Percentiles rank a stretch among this genome's conserved stretches.
phyloP scores from a whole-genome alignment of 2,797 vertebrate genomes.

The Chelonia mydas region DNA sequence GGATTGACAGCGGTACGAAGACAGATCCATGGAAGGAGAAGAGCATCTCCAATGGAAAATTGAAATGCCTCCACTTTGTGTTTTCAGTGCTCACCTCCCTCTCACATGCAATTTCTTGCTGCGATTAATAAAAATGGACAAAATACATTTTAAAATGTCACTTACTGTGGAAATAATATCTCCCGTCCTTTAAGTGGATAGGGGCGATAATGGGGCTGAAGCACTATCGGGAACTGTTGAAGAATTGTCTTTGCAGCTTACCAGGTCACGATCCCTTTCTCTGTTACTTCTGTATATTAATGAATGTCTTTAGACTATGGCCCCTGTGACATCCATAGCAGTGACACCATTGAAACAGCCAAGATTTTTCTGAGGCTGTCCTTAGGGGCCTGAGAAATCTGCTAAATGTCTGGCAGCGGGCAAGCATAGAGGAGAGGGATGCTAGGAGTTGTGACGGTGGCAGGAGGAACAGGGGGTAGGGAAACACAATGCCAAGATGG shows the following conservation, averaged over 20 bases:
- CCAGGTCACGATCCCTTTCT: background rate
- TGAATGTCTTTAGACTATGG: background rate
- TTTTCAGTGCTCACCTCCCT: background rate
- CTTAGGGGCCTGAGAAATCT: background rate
- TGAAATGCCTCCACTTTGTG: background rate
- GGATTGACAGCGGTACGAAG: background rate
- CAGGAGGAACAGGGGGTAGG: background rate
- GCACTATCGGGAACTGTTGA: background rate
- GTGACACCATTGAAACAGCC: background rate
- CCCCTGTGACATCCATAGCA: background rate
- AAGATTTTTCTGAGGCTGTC: rapidly evolving
- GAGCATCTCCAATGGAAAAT: background rate
- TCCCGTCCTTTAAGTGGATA: background rate
- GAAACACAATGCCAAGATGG: background rate
- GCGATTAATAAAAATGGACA: background rate
- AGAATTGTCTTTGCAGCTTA: background rate
- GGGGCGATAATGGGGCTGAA: background rate
- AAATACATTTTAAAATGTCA: background rate
- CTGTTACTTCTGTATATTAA: background rate
- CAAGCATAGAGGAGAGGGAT: background rate
- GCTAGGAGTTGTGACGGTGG: background rate
- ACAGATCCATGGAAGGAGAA: background rate
- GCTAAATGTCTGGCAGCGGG: background rate
- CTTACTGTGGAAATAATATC: background rate
- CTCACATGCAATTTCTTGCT: background rate